Evolutionary conservation across 1,140 invertebrate species (phyloP), one percentile per base, ranked within the genome.

Genomic region (Aphelenchoides besseyi): DNA sequence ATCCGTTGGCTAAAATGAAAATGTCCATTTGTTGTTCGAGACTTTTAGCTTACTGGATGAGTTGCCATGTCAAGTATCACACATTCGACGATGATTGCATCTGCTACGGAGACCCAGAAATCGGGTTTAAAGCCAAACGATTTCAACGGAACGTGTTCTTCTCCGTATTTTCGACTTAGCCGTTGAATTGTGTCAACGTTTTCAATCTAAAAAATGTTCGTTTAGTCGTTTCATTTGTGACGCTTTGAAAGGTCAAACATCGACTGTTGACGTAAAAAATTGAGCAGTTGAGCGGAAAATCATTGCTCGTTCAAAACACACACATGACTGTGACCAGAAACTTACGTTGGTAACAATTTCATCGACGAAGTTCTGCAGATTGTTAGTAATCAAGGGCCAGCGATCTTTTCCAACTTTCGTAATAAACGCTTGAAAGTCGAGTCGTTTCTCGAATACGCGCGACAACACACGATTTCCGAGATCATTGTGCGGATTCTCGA

Each of bases 1-100:
- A 54, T 82, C 80, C 2, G 80, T 78, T 33, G 81, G 80, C 75
- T 79, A 37, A n/a, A n/a, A n/a, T n/a, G n/a, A n/a, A n/a, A n/a
- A n/a, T n/a, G n/a, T n/a, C n/a, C n/a, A n/a, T n/a, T n/a, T n/a
- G n/a, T n/a, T n/a, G n/a, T n/a, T n/a, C n/a, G n/a, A n/a, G n/a
- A n/a, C n/a, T n/a, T n/a, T n/a, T 3, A 67, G 28, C n/a, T 29
- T 75, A 72, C 77, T 79, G 77, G n/a, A 64, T 82, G 80, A 61
- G 72, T 82, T n/a, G 80, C 80, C 72, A 73, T 70, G 41, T 82
- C 80, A 23, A 82, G 52, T 59, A 81, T 81, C 41, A 81, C 72
- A 23, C 81, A 74, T 71, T 82, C 80, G 12, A 82, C 71, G 2
- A 75, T 83, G 41, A 83, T 81, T 3, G 80, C 81, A 64, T 82